These are phyloP conservation scores for Hippoglossus hippoglossus DNA, from an alignment of 2,797 vertebrate species.

Conservation along the genomic window DNA sequence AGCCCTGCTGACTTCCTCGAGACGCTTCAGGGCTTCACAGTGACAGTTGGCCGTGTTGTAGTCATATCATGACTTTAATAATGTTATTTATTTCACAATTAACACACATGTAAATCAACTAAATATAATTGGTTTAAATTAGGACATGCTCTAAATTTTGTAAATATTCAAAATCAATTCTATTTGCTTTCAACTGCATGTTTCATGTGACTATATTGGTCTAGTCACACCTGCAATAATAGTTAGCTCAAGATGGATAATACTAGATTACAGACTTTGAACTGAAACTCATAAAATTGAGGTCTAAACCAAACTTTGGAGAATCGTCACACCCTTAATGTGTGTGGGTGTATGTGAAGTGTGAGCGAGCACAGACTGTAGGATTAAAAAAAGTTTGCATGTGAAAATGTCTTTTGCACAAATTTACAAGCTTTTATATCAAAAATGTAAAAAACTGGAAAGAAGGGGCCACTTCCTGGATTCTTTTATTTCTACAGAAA, in stretches of 20 bases:
- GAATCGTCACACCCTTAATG: no score
- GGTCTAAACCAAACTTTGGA: no score
- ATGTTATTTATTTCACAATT: no score
- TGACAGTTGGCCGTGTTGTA: conserved; percentile 49
- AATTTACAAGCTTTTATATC: neutral
- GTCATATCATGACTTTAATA: no score
- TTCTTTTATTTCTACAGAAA: conserved; percentile 32
- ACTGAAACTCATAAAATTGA: no score
- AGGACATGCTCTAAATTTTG: neutral
- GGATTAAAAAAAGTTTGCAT: neutral
- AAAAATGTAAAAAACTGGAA: conserved; percentile 1
- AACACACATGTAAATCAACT: no score
- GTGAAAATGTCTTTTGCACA: neutral
- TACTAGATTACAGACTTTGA: neutral
- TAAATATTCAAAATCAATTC: neutral
- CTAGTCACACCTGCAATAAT: neutral
- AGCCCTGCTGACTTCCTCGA: conserved; percentile 42
- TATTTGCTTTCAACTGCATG: no score
- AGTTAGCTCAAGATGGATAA: neutral
- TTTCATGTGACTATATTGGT: no score
- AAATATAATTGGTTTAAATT: neutral
- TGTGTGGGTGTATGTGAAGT: neutral
- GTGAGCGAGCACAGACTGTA: neutral
- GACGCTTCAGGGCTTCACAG: conserved; percentile 31
- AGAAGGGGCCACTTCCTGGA: conserved; percentile 20